Conservation (phyloP, 2,888 invertebrate genomes). For the Epinotia brunnichana region DNA sequence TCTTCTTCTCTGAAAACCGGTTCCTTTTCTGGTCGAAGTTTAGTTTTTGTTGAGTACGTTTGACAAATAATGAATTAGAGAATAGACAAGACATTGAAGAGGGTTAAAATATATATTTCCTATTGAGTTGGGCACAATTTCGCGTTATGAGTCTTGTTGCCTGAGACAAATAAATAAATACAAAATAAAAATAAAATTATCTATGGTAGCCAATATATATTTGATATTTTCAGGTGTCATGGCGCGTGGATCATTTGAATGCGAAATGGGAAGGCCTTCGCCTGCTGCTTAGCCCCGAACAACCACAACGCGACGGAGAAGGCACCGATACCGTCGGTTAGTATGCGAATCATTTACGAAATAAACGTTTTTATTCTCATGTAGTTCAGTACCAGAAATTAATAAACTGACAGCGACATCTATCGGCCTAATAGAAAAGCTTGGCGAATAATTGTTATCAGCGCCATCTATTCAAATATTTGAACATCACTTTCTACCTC, state of each 20-base stretch:
- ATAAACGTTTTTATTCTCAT: not conserved
- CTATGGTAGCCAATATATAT: not conserved
- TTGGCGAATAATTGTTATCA: not conserved
- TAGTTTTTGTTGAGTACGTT: too few species aligned
- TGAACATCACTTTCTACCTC: not conserved
- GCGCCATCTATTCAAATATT: slow-evolving; percentile 33
- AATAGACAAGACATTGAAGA: too few species aligned
- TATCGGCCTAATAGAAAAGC: not conserved
- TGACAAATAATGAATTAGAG: too few species aligned
- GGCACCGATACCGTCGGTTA: slow-evolving; percentile 73
- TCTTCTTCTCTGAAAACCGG: too few species aligned
- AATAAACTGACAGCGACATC: not conserved
- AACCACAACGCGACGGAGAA: slow-evolving; percentile 71
- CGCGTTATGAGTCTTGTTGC: too few species aligned
- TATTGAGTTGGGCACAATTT: too few species aligned
- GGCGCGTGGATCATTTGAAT: slow-evolving; percentile 89
- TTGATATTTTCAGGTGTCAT: slow-evolving; percentile 79
- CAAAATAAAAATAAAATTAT: too few species aligned
- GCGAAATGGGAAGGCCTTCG: slow-evolving; percentile 91
- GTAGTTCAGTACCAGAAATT: not conserved
- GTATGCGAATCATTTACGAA: slow-evolving; percentile 47
- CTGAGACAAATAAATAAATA: too few species aligned
- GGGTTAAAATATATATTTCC: too few species aligned
- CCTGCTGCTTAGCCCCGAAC: slow-evolving; percentile 86
- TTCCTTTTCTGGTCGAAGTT: too few species aligned